A percentile compares a stretch with the other conserved stretches of the same genome.
Evolutionary conservation across 2,113 vertebrate species (phyloP).

Genomic region (Marmota flaviventris): DNA sequence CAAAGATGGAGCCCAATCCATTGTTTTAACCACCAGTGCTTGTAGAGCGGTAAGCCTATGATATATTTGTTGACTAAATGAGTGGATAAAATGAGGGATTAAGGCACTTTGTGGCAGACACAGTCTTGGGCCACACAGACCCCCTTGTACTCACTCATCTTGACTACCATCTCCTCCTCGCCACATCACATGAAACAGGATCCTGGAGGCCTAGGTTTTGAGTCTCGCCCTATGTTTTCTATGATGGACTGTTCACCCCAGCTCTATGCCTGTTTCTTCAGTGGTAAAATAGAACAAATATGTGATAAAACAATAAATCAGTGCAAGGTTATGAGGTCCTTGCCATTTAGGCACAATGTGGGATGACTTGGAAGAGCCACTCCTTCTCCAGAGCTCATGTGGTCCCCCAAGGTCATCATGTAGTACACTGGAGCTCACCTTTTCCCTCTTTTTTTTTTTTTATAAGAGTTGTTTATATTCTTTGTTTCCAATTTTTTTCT

Average conservation of each 20-base stretch:
- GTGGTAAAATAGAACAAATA: neutral
- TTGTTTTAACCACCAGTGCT: neutral
- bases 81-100: neutral
- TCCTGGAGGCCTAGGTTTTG: neutral
- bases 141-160: neutral
- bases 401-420: neutral
- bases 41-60: neutral
- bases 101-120: neutral
- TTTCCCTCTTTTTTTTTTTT: neutral
- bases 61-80: neutral
- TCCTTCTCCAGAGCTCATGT: neutral
- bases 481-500: too few relatives aligned
- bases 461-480: too few relatives aligned
- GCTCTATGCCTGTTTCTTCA: neutral
- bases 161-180: neutral
- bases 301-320: neutral
- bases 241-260: neutral
- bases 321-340: neutral
- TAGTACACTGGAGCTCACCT: accelerated
- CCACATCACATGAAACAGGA: neutral
- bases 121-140: neutral
- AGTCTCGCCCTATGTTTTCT: neutral
- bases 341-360: neutral
- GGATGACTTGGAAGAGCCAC: neutral
- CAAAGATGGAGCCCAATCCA: neutral